Evolutionary conservation across 2,888 invertebrate genomes (phyloP).

Genomic region (Amiota mariae): DNA sequence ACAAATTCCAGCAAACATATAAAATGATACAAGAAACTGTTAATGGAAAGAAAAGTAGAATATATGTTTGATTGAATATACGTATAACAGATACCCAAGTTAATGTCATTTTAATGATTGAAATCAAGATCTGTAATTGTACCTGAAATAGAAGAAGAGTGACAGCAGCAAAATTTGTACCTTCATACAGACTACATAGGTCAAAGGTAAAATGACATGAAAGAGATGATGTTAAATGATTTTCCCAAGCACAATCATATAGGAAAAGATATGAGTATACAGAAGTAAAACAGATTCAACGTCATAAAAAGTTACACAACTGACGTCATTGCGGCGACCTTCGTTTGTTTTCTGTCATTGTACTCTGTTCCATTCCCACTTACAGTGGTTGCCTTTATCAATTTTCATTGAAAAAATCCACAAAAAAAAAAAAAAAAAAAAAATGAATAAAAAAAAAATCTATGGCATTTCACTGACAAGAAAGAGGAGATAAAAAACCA

Average conservation of each 20-base stretch:
- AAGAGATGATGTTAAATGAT: background rate
- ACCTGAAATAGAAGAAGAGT: background rate
- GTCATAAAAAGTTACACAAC: background rate
- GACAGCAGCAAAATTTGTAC: no score
- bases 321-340: conserved; percentile 8
- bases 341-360: background rate
- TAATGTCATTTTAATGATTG: conserved; percentile 12
- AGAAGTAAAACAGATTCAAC: background rate
- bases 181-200: background rate
- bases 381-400: background rate
- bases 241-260: background rate
- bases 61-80: background rate
- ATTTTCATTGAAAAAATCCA: background rate
- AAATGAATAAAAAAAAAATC: background rate
- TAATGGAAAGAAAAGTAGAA: background rate
- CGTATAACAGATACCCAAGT: background rate
- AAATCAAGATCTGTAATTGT: background rate
- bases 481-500: no score
- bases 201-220: background rate
- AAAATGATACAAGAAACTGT: background rate
- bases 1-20: background rate
- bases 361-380: background rate
- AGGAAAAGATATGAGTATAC: background rate
- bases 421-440: background rate
- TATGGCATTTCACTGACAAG: background rate